Conservation (phyloP, 1,140 invertebrate genomes). For the Zaprionus capensis region DNA sequence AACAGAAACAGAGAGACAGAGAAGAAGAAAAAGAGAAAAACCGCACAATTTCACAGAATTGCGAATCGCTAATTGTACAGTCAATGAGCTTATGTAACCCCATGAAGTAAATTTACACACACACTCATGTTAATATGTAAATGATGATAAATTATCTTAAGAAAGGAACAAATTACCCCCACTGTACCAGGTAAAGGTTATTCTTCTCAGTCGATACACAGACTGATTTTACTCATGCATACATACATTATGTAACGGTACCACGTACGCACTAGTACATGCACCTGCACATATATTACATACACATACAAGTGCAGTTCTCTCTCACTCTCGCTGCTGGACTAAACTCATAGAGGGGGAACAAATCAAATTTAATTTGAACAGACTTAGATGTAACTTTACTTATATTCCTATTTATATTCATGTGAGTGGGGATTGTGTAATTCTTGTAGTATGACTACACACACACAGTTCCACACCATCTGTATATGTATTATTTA, state of each 20-base stretch:
- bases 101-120: slow-evolving; percentile 26
- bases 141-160: background rate
- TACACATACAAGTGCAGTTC: background rate
- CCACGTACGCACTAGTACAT: background rate
- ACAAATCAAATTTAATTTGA: background rate
- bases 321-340: background rate
- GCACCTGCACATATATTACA: background rate
- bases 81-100: slow-evolving; percentile 68
- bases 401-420: slow-evolving; percentile 32
- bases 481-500: slow-evolving; percentile 31
- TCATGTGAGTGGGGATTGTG: slow-evolving; percentile 25
- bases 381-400: slow-evolving; percentile 10
- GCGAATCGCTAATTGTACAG: slow-evolving; percentile 46
- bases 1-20: slow-evolving; percentile 20
- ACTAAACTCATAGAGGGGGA: background rate
- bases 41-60: slow-evolving; percentile 35
- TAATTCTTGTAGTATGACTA: slow-evolving; percentile 22
- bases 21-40: slow-evolving; percentile 18
- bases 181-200: background rate
- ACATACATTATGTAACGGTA: background rate
- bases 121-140: slow-evolving; percentile 8
- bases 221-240: background rate
- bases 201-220: background rate
- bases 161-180: background rate
- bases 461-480: background rate